These are phyloP conservation scores for Buceros bicornis DNA, from an alignment of 2,797 vertebrate genomes.

Conservation along the genomic window DNA sequence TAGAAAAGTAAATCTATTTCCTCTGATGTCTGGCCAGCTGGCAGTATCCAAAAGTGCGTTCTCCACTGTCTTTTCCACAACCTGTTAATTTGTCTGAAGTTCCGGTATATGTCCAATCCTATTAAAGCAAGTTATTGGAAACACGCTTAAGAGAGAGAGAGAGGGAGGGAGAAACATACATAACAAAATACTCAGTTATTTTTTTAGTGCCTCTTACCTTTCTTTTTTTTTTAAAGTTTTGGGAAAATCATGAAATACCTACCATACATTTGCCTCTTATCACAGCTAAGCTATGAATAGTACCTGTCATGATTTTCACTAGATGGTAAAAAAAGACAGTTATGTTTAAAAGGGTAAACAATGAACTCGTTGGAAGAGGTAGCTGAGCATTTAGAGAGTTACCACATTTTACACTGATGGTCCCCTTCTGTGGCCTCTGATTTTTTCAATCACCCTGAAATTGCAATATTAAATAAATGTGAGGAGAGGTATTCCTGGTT, in stretches of 20 bases:
- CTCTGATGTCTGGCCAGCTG: neutral
- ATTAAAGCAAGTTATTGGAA: neutral
- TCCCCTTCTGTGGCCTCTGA: neutral
- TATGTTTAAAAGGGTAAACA: neutral
- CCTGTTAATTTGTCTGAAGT: neutral
- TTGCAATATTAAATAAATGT: constrained; percentile 43
- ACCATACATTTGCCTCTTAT: neutral
- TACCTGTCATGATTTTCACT: neutral
- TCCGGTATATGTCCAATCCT: neutral
- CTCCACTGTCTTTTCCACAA: neutral
- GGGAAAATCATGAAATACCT: neutral
- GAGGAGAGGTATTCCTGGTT: constrained; percentile 52
- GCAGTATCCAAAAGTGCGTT: neutral
- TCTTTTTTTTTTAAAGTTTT: neutral
- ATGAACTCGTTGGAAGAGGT: neutral
- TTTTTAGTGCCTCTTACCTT: neutral
- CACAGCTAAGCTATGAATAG: neutral
- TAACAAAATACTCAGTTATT: neutral
- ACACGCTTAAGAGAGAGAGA: neutral
- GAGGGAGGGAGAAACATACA: too few relatives aligned
- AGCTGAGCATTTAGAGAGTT: constrained; percentile 1
- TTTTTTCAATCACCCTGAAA: constrained; percentile 46
- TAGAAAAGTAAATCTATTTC: neutral
- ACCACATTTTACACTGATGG: constrained; percentile 17
- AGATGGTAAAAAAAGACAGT: neutral